phyloP scores from a whole-genome alignment of 2,888 invertebrate species.

The Lithosia quadra region DNA sequence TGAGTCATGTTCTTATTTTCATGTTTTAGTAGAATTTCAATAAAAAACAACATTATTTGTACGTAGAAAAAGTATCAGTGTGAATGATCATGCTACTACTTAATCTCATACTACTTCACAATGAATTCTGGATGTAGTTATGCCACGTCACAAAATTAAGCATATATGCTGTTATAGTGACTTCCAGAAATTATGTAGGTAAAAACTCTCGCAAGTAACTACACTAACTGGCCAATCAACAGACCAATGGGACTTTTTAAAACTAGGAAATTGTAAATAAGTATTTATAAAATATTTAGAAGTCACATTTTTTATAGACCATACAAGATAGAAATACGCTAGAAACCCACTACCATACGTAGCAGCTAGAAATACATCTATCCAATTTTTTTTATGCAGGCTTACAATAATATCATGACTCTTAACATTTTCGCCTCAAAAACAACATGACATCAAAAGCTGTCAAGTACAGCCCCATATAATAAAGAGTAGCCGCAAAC shows the following conservation, averaged over 20 bases:
- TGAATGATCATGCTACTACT: too few species aligned
- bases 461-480: not conserved
- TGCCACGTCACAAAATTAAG: not conserved
- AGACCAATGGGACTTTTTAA: not conserved
- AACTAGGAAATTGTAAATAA: not conserved
- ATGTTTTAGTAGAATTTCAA: not conserved
- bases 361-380: not conserved
- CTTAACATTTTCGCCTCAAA: not conserved
- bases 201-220: too few species aligned
- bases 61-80: too few species aligned
- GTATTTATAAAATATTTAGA: not conserved
- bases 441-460: not conserved
- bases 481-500: slow-evolving; percentile 1
- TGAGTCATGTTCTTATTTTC: not conserved
- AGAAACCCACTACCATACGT: not conserved
- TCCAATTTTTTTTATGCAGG: not conserved
- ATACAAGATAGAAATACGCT: not conserved
- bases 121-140: too few species aligned
- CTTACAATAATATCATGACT: not conserved
- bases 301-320: not conserved
- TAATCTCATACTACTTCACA: too few species aligned
- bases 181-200: too few species aligned
- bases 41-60: not conserved
- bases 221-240: too few species aligned
- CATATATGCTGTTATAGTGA: too few species aligned